Percentiles rank a stretch among this genome's conserved stretches.
Evolutionary conservation across 2,888 invertebrate species (phyloP).

Genomic region (Lacanobia wlatinum): DNA sequence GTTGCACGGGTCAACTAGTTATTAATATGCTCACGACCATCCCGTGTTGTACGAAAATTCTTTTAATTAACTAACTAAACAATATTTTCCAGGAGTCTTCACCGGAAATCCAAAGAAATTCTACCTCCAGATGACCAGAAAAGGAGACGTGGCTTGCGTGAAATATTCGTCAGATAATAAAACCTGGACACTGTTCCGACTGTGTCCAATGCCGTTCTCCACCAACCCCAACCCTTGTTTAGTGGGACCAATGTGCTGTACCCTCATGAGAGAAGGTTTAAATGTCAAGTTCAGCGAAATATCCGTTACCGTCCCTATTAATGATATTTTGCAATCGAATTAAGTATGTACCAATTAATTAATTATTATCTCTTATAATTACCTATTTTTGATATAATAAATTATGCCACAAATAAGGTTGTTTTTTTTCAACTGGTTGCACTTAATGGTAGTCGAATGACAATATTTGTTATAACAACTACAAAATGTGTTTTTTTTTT

Average conservation of each 20-base stretch:
- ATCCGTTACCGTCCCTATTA: constrained; percentile 69
- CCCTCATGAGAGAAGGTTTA: constrained; percentile 78
- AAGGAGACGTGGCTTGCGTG: constrained; percentile 75
- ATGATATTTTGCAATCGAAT: constrained; percentile 82
- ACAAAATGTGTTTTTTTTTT: too few relatives aligned
- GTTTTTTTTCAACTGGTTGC: too few relatives aligned
- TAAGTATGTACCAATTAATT: constrained; percentile 45
- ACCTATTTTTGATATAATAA: too few relatives aligned
- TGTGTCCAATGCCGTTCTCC: constrained; percentile 73
- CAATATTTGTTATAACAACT: too few relatives aligned
- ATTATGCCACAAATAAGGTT: too few relatives aligned
- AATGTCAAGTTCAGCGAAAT: constrained; percentile 77
- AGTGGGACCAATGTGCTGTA: constrained; percentile 81
- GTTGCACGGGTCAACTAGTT: too few relatives aligned
- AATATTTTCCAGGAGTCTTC: constrained; percentile 76
- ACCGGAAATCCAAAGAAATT: constrained; percentile 80
- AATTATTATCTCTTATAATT: too few relatives aligned
- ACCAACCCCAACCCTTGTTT: constrained; percentile 68
- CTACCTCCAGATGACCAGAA: constrained; percentile 79
- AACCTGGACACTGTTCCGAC: constrained; percentile 77
- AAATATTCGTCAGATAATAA: constrained; percentile 82
- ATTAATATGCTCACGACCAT: too few relatives aligned
- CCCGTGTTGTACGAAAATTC: too few relatives aligned
- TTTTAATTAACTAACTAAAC: not conserved
- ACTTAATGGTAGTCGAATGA: too few relatives aligned